Evolutionary conservation across 2,888 invertebrate genomes (phyloP).

Genomic region (Pterostichus niger): DNA sequence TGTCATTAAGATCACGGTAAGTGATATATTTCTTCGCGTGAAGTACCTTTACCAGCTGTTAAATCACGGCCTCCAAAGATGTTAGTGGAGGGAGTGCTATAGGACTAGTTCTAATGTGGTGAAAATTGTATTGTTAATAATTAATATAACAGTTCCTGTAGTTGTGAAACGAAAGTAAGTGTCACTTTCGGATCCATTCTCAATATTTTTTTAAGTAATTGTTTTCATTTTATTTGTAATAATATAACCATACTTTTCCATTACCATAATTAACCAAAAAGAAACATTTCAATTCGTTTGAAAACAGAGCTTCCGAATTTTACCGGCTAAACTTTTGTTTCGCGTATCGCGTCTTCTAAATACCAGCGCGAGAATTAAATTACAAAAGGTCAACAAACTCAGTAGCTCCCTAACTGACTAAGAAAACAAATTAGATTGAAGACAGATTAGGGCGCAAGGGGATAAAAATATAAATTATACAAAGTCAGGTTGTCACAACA

Average conservation of each 20-base stretch:
- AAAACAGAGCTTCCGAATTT: constrained; percentile 26
- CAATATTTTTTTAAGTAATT: too few relatives aligned
- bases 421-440: constrained; percentile 55
- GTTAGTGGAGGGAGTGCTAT: too few relatives aligned
- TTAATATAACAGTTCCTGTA: too few relatives aligned
- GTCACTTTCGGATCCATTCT: too few relatives aligned
- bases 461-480: constrained; percentile 54
- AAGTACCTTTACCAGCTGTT: too few relatives aligned
- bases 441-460: constrained; percentile 42
- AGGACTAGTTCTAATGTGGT: too few relatives aligned
- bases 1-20: too few relatives aligned
- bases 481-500: constrained; percentile 34
- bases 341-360: background rate
- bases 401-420: constrained; percentile 11
- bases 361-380: constrained; percentile 43
- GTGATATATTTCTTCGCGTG: too few relatives aligned
- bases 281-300: constrained; percentile 26
- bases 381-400: constrained; percentile 56
- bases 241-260: background rate
- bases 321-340: background rate
- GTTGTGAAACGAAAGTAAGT: too few relatives aligned
- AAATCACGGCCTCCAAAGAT: too few relatives aligned
- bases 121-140: too few relatives aligned
- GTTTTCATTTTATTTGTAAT: too few relatives aligned
- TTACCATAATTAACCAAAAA: constrained; percentile 40